Evolutionary conservation across 2,797 vertebrate species (phyloP).

Genomic region (Enteromius treurensis): DNA sequence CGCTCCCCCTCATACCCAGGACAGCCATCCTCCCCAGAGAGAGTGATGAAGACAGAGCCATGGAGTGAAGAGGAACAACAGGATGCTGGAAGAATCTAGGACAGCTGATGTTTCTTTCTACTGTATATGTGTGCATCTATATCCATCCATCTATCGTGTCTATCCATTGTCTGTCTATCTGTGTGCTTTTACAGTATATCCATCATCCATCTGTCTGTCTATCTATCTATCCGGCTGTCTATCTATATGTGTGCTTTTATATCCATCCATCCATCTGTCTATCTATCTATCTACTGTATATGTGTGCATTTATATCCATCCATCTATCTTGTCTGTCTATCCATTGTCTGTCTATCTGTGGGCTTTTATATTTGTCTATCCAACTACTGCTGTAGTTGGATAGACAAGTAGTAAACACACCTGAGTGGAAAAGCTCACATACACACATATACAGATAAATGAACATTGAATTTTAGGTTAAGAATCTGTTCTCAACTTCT

Average conservation of each 20-base stretch:
- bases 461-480: not conserved
- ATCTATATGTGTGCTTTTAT: no score
- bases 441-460: slow-evolving; percentile 16
- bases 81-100: slow-evolving; percentile 60
- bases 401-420: no score
- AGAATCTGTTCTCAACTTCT: not conserved
- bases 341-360: not conserved
- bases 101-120: slow-evolving; percentile 56
- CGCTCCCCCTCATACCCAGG: not conserved
- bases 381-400: not conserved
- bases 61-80: slow-evolving; percentile 54
- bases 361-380: not conserved
- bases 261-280: not conserved
- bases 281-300: not conserved
- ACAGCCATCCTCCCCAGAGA: slow-evolving; percentile 25
- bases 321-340: no score
- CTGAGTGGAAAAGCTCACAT: no score
- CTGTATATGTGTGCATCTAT: not conserved
- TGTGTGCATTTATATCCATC: no score
- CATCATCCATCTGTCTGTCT: not conserved
- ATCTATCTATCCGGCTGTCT: not conserved
- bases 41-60: slow-evolving; percentile 38
- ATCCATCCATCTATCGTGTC: not conserved
- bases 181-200: not conserved
- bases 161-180: not conserved